These are phyloP conservation scores for Aphaenogaster rudis DNA, from an alignment of 1,140 invertebrate genomes.

Conservation along the genomic window DNA sequence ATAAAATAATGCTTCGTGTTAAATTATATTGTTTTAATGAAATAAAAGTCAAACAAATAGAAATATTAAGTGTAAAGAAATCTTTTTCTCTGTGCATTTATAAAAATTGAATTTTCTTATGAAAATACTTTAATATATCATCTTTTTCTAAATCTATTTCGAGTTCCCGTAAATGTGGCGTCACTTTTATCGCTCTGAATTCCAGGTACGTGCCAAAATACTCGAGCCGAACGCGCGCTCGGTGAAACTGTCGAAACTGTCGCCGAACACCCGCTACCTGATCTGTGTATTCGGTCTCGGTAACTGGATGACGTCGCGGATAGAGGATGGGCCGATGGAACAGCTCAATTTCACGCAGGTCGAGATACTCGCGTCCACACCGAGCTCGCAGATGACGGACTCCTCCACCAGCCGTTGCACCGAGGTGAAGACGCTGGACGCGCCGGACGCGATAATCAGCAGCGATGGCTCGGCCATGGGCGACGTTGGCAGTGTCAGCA, in stretches of 20 bases:
- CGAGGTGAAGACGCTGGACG: slow-evolving; percentile 91
- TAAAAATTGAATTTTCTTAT: not conserved
- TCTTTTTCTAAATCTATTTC: not conserved
- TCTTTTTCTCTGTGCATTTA: not conserved
- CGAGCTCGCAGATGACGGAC: slow-evolving; percentile 89
- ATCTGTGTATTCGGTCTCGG: slow-evolving; percentile 95
- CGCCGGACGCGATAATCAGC: slow-evolving; percentile 88
- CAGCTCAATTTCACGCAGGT: slow-evolving; percentile 79
- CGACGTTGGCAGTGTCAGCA: slow-evolving; percentile 89
- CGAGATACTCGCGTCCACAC: slow-evolving; percentile 77
- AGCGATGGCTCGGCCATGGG: slow-evolving; percentile 88
- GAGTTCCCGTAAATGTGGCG: not conserved
- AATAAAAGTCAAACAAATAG: too few species aligned
- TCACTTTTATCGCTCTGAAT: slow-evolving; percentile 17
- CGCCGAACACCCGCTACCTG: slow-evolving; percentile 92
- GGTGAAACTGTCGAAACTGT: slow-evolving; percentile 91
- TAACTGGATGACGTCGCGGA: slow-evolving; percentile 87
- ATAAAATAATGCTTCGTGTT: too few species aligned
- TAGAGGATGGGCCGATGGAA: slow-evolving; percentile 70
- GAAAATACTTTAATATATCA: not conserved
- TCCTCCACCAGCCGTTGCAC: slow-evolving; percentile 91
- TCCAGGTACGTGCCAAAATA: slow-evolving; percentile 91
- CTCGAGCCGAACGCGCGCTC: slow-evolving; percentile 90
- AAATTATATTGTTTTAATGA: too few species aligned
- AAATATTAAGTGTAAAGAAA: too few species aligned